Conservation (phyloP, 1,140 invertebrate species). For the Brachionus calyciflorus region DNA sequence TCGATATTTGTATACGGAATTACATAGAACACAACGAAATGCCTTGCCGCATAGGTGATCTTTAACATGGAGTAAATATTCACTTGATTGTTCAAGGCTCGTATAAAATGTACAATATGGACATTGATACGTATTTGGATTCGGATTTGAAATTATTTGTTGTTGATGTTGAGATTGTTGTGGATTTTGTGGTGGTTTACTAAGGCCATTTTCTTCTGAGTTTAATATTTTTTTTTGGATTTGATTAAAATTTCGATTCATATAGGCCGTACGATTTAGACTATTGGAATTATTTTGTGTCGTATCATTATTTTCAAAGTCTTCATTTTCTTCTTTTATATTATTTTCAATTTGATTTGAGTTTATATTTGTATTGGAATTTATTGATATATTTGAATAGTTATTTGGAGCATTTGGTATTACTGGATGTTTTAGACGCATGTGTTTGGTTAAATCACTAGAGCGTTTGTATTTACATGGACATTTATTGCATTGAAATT, state of each 20-base stretch:
- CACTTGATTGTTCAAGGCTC: not conserved
- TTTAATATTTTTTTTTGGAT: conserved; percentile 30
- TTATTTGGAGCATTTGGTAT: not conserved
- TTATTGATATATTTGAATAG: not conserved
- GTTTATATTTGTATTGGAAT: too few relatives aligned
- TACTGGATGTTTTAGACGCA: conserved; percentile 37
- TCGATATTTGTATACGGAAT: conserved; percentile 42
- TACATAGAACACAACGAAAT: conserved; percentile 45
- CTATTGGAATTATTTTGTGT: not conserved
- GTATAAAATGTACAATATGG: conserved; percentile 34
- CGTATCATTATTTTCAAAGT: conserved; percentile 3
- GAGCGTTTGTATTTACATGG: conserved; percentile 44
- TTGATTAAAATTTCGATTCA: conserved; percentile 38
- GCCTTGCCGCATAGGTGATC: conserved; percentile 31
- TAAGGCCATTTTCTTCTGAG: not conserved
- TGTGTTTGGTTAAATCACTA: conserved; percentile 44
- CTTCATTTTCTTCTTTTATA: conserved; percentile 19
- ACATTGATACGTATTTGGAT: conserved; percentile 36
- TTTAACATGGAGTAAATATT: conserved; percentile 25
- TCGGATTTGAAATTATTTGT: not conserved
- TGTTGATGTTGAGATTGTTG: too few relatives aligned
- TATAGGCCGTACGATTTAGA: not conserved
- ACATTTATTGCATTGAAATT: conserved; percentile 41
- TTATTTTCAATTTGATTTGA: not conserved
- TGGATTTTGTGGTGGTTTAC: not conserved